Conservation (phyloP, 1,140 invertebrate genomes). For the Sinonovacula constricta region DNA sequence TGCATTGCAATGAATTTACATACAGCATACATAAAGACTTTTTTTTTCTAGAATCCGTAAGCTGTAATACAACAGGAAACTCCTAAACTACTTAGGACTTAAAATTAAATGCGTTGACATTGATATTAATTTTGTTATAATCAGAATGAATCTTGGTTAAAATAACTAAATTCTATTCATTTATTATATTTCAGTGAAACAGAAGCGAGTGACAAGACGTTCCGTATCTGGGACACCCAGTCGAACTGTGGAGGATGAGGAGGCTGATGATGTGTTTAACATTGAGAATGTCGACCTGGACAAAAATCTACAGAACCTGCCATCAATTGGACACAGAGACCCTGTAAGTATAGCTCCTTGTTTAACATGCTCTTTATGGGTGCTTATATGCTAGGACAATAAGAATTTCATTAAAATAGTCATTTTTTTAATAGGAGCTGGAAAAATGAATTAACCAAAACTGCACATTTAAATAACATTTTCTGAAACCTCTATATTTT, state of each 20-base stretch:
- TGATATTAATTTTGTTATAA: background rate
- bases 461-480: background rate
- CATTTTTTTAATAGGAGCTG: background rate
- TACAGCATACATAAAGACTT: background rate
- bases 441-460: too few relatives aligned
- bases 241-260: background rate
- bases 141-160: background rate
- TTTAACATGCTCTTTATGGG: background rate
- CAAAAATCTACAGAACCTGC: slow-evolving; percentile 39
- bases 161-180: background rate
- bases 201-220: slow-evolving; percentile 9
- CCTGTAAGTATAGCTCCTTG: slow-evolving; percentile 9
- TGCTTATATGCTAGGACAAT: background rate
- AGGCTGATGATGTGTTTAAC: slow-evolving; percentile 21
- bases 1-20: too few relatives aligned
- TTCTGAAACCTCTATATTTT: background rate
- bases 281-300: slow-evolving; percentile 40
- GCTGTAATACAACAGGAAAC: background rate
- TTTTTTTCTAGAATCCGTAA: background rate
- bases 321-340: slow-evolving; percentile 13
- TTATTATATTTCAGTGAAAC: slow-evolving; percentile 11
- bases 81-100: background rate
- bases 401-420: background rate
- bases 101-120: background rate
- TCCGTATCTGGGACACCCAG: background rate